Evolutionary conservation across 2,888 invertebrate species (phyloP), one percentile per base, ranked within the genome.

Genomic region (Ischnus inquisitorius): DNA sequence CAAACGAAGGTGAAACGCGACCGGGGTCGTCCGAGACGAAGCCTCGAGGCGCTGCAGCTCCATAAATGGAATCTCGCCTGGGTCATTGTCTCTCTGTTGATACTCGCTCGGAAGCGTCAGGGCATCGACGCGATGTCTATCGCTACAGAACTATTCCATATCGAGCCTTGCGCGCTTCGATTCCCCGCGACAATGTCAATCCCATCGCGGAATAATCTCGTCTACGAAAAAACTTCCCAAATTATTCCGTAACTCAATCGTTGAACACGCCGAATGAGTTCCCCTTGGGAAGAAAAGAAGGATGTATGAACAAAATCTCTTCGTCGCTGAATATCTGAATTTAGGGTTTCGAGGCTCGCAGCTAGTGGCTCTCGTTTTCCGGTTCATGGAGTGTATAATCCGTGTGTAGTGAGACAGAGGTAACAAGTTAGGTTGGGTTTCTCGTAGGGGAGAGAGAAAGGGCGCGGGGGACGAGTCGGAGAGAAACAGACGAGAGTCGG

Each of bases 81-180:
- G 87, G 88, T 89, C 89, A 85, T 86, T 87, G 88, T 89, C 84
- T 87, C 84, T 87, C 82, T 65, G 77, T 84, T 81, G 82, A 81
- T 77, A 67, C 67, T 84, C 48, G 60, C 43, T 65, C 25, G 64
- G 51, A 79, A 84, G 34, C 62, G 54, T 19, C 19, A 19, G 54
- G 12, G 2, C 54, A 54, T 22, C 3, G 54, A 3, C 22, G 22
- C 10, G 12, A 54, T 54, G 12, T 54, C 2, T 12, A 3, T 54
- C 22, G 34, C 34, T 34, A 8, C 34, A 34, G 8, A 34, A 54
- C 10, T 10, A 2, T 19, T 54, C 19, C 12, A 3, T 19, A 54
- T 54, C 19, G 57, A 57, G 54, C 14, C 3, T 3, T 19, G 12
- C 41, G 71, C 6, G 41, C 25, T 12, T 19, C 3, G 51, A 16